Conservation (phyloP, 2,888 invertebrate genomes). For the Dryobota labecula region DNA sequence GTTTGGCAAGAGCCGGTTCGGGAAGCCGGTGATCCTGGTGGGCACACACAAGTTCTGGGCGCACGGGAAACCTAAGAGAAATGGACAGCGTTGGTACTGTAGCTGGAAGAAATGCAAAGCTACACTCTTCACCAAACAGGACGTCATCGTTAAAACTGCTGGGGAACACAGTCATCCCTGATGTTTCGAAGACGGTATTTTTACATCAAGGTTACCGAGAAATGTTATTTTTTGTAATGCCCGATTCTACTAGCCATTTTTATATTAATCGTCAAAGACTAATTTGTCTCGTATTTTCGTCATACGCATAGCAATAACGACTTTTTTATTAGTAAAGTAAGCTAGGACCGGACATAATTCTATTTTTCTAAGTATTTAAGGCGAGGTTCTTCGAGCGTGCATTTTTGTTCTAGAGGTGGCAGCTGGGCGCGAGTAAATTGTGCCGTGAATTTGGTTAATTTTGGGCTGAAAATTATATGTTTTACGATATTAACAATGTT, state of each 20-base stretch:
- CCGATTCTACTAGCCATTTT: background rate
- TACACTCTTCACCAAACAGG: conserved; percentile 68
- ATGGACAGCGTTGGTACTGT: conserved; percentile 69
- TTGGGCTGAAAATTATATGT: no score
- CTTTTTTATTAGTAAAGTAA: background rate
- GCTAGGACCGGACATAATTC: background rate
- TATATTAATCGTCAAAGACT: background rate
- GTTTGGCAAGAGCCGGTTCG: conserved; percentile 67
- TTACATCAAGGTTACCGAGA: background rate
- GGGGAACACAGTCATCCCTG: conserved; percentile 73
- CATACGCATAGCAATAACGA: background rate
- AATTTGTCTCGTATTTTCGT: background rate
- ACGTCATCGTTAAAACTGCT: conserved; percentile 71
- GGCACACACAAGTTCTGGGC: conserved; percentile 71
- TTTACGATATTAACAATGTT: no score
- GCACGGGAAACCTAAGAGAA: background rate
- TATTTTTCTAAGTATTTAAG: background rate
- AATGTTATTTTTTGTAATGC: background rate
- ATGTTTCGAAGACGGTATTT: background rate
- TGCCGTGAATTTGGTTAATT: no score
- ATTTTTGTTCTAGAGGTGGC: no score
- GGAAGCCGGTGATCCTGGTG: conserved; percentile 70
- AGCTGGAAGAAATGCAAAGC: conserved; percentile 70
- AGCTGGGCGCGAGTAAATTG: no score
- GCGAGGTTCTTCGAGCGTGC: no score